Conservation (phyloP, 2,888 invertebrate genomes). For the Drosophila dives region DNA sequence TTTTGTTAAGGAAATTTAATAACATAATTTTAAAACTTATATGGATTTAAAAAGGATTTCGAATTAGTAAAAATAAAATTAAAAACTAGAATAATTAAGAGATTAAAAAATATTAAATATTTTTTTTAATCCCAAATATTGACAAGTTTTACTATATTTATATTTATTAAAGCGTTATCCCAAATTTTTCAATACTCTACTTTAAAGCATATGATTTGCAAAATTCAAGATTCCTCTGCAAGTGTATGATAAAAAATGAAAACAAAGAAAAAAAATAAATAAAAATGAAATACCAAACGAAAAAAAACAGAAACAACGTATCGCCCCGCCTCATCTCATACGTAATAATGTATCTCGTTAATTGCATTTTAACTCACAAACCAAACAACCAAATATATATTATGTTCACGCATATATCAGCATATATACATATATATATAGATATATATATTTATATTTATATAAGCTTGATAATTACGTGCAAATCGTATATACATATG, state of each 20-base stretch:
- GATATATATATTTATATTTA: conserved; percentile 26
- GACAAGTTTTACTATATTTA: not conserved
- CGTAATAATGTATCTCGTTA: conserved; percentile 75
- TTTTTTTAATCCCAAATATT: not conserved
- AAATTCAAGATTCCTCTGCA: conserved; percentile 26
- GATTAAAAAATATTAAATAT: not conserved
- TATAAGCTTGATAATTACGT: conserved; percentile 70
- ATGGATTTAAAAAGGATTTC: not conserved
- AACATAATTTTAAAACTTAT: not conserved
- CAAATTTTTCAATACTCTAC: not conserved
- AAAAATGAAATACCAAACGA: conserved; percentile 25
- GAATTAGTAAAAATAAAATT: not conserved
- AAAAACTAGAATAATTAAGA: not conserved
- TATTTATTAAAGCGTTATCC: not conserved
- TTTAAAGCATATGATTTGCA: not conserved
- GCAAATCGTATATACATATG: conserved; percentile 57
- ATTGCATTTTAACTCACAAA: conserved; percentile 74
- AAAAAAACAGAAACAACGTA: conserved; percentile 58
- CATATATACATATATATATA: conserved; percentile 24
- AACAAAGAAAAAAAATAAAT: conserved; percentile 15
- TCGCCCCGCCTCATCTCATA: conserved; percentile 80
- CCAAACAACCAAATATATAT: conserved; percentile 52
- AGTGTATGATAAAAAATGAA: conserved; percentile 28
- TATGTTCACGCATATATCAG: conserved; percentile 52
- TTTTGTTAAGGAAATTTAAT: not conserved